Conservation (phyloP, 2,113 vertebrate species). For the Cygnus buccinator region DNA sequence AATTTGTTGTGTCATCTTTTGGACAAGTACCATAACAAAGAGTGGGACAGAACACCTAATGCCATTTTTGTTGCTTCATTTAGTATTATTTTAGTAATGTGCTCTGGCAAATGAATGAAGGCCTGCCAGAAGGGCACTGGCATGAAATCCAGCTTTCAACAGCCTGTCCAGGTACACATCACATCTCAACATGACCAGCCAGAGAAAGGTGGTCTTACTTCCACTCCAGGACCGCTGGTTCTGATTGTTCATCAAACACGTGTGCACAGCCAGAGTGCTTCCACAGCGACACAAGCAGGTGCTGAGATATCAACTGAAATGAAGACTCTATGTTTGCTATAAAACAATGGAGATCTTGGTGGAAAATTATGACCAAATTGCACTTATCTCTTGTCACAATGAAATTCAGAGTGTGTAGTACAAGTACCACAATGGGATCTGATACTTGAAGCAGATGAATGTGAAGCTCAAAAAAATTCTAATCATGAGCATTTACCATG, state of each 20-base stretch:
- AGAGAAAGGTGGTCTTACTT: not conserved
- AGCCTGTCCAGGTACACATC: not conserved
- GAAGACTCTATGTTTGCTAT: not conserved
- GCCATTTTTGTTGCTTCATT: not conserved
- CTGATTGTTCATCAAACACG: rapidly evolving
- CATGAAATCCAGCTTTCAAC: not conserved
- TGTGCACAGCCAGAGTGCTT: not conserved
- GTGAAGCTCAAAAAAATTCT: not conserved
- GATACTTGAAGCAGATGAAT: not conserved
- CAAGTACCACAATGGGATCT: not conserved
- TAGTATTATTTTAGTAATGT: not conserved
- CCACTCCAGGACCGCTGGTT: not conserved
- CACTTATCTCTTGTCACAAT: not conserved
- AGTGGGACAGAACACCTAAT: not conserved
- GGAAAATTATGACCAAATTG: not conserved
- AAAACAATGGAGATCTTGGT: not conserved
- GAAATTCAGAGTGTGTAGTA: not conserved
- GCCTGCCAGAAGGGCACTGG: not conserved
- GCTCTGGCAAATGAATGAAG: not conserved
- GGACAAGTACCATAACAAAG: not conserved
- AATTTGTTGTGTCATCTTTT: not conserved
- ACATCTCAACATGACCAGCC: not conserved
- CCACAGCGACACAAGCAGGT: not conserved
- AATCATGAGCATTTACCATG: not conserved
- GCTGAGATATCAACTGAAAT: not conserved